Conservation (phyloP, 2,888 invertebrate genomes). For the Mesoligia furuncula region DNA sequence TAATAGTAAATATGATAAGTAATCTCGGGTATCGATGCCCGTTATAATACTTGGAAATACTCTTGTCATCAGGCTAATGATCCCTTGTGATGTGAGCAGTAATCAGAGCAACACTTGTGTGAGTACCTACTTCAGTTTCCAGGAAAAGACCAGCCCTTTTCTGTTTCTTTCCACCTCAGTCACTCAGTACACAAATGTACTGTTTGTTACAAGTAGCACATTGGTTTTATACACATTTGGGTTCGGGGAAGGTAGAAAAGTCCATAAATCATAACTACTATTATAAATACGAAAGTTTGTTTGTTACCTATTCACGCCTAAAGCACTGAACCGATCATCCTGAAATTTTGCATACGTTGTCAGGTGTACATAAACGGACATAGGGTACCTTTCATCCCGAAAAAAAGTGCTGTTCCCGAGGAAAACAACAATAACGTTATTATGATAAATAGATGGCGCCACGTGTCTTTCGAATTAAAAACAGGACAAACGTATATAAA, state of each 20-base stretch:
- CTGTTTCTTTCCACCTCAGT: not conserved
- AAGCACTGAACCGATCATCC: too few species aligned
- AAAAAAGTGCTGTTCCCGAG: too few species aligned
- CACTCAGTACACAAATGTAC: not conserved
- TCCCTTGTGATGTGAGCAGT: conserved; percentile 5
- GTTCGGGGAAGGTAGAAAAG: not conserved
- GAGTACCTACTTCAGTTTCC: conserved; percentile 7
- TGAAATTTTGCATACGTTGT: too few species aligned
- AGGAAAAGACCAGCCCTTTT: conserved; percentile 5
- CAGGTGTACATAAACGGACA: too few species aligned
- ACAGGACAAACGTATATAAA: not conserved
- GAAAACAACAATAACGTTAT: too few species aligned
- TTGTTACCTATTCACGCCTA: too few species aligned
- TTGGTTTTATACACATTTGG: not conserved
- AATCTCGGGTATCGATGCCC: conserved; percentile 24
- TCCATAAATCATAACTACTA: not conserved
- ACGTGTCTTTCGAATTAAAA: too few species aligned
- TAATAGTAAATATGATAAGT: conserved; percentile 44
- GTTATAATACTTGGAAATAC: conserved; percentile 13
- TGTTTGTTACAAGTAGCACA: not conserved
- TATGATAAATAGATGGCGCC: too few species aligned
- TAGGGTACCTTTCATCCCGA: too few species aligned
- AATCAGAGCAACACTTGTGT: not conserved
- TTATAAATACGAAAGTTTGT: too few species aligned
- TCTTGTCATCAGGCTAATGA: conserved; percentile 27